phyloP scores from a whole-genome alignment of 2,797 vertebrate genomes.

The Hafferia zeledoni region DNA sequence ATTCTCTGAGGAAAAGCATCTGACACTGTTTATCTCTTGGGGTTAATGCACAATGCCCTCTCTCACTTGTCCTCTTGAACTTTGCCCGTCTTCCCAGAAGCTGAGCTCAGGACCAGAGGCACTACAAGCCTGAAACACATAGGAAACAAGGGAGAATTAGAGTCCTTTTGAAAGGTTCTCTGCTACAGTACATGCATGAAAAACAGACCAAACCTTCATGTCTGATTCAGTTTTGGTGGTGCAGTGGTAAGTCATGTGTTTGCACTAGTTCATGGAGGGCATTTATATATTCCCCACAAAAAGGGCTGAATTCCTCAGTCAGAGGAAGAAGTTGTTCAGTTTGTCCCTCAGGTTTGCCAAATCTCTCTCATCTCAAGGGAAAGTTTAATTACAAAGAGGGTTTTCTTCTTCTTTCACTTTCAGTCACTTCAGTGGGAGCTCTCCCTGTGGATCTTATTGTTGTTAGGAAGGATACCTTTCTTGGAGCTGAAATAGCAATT shows the following conservation, averaged over 20 bases:
- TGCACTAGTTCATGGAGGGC: neutral
- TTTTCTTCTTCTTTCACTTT: neutral
- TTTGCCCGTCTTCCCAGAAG: neutral
- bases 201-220: neutral
- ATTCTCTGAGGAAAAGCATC: neutral
- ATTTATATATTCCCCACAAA: neutral
- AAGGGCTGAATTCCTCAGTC: neutral
- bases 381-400: neutral
- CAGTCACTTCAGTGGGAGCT: neutral
- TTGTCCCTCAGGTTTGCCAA: neutral
- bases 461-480: neutral
- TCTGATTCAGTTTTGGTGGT: fast-evolving
- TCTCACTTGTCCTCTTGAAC: neutral
- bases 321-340: neutral
- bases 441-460: neutral
- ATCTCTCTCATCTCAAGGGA: neutral
- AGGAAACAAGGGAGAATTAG: neutral
- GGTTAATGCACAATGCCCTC: fast-evolving
- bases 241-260: fast-evolving
- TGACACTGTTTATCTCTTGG: fast-evolving
- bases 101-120: neutral
- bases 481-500: neutral
- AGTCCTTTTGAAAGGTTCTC: neutral
- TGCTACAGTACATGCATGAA: neutral
- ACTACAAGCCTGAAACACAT: neutral